Evolutionary conservation across 1,140 invertebrate species (phyloP), one percentile per base, ranked within the genome.

Genomic region (Anthonomus grandis): DNA sequence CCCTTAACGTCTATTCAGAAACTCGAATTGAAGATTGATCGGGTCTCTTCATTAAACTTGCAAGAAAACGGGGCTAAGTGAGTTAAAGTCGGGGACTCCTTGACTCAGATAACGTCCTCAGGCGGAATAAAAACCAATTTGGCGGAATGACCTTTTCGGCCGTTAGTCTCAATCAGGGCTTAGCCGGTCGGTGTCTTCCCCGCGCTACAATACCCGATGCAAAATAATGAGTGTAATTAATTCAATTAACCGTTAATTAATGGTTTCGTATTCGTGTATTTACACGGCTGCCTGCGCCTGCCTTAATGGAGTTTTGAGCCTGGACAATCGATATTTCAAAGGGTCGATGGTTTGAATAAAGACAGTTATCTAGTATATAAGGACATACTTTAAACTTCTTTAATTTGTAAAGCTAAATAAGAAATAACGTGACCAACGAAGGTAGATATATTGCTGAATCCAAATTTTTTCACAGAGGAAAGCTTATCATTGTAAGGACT

Each of bases 221-320:
- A 64, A 70, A 75, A 74, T 75, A 74, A 75, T 73, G 70, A 74
- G 66, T 60, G 72, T 67, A 73, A 75, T 75, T 75, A 75, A 75
- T 75, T 74, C 74, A 75, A 75, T 75, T 74, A 75, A 75, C 70
- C 71, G 72, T 74, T 74, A 75, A 75, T 75, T 72, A 73, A 74
- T 74, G 72, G 72, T 66, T 61, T 65, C 66, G 68, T 70, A 69
- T 68, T 65, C 65, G 65, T 71, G 73, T 70, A 71, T 72, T 71
- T 70, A 67, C 67, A 68, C 65, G 68, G 65, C 62, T 62, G 60
- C 64, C 59, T 60, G 67, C 62, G 55, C 58, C n/a, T n/a, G 57
- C 51, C 64, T 58, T 74, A 75, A 74, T 75, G 72, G 73, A 68
- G 60, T 73, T 73, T 74, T 74, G 73, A 73, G 73, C 71, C 65